phyloP scores from a whole-genome alignment of 2,888 invertebrate species.

The Dinocampus coccinellae region DNA sequence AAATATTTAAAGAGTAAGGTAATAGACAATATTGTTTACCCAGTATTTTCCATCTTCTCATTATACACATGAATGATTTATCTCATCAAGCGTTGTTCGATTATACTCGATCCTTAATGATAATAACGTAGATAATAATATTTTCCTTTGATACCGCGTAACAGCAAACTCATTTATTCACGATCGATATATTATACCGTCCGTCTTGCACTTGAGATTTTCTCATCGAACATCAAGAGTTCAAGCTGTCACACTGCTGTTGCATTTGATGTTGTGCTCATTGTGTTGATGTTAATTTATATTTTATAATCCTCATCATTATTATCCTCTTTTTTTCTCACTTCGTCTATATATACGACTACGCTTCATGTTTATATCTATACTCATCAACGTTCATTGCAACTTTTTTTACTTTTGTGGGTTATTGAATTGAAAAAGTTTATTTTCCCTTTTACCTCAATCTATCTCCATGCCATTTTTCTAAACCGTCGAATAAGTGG shows the following conservation, averaged over 20 bases:
- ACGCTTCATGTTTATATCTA: no score
- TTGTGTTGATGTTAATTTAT: neutral
- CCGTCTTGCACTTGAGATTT: neutral
- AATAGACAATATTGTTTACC: neutral
- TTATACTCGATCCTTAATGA: neutral
- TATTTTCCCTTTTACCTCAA: neutral
- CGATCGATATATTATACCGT: slow-evolving; percentile 11
- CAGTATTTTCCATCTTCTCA: slow-evolving; percentile 1
- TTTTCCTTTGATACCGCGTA: slow-evolving; percentile 17
- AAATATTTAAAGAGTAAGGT: neutral
- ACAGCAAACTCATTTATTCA: neutral
- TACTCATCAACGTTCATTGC: neutral
- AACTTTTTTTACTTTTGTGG: neutral
- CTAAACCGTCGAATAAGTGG: neutral
- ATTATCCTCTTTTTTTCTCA: neutral
- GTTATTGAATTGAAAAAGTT: neutral
- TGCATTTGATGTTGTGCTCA: neutral
- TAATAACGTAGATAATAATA: slow-evolving; percentile 8
- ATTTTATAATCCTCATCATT: neutral
- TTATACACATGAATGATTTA: neutral
- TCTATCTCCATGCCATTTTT: neutral
- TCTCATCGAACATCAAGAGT: slow-evolving; percentile 6
- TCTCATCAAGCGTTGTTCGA: neutral
- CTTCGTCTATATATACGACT: no score
- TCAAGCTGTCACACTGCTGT: neutral